phyloP scores from a whole-genome alignment of 1,140 invertebrate species.

The Frieseomelitta varia region DNA sequence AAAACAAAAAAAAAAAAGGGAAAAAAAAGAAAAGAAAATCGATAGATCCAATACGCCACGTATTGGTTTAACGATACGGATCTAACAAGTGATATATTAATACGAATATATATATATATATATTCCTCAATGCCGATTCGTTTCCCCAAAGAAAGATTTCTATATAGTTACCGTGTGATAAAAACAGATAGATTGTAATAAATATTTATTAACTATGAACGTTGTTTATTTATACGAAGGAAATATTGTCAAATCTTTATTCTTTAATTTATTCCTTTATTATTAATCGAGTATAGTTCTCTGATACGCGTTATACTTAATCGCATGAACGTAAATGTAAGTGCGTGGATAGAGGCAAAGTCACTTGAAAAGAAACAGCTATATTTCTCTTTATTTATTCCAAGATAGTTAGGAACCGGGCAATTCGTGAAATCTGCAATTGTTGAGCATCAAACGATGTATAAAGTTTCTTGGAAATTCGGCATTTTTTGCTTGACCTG shows the following conservation, averaged over 20 bases:
- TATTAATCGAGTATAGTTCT: constrained; percentile 17
- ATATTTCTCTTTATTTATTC: not conserved
- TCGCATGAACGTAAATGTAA: not conserved
- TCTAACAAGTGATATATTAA: constrained; percentile 6
- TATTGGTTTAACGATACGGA: not conserved
- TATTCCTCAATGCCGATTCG: constrained; percentile 14
- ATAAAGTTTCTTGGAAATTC: not conserved
- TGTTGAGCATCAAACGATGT: not conserved
- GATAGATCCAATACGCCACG: not conserved
- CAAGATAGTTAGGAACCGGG: not conserved
- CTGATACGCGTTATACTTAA: not conserved
- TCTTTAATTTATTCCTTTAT: constrained; percentile 36
- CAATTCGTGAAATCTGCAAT: not conserved
- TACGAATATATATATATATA: not conserved
- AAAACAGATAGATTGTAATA: constrained; percentile 18
- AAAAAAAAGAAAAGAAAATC: not conserved
- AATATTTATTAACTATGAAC: constrained; percentile 36
- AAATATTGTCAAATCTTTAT: constrained; percentile 29
- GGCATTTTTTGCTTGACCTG: not conserved
- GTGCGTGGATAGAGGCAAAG: constrained; percentile 3
- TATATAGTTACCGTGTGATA: constrained; percentile 49
- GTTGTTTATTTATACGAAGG: constrained; percentile 39
- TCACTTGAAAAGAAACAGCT: not conserved
- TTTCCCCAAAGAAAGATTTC: constrained; percentile 47
- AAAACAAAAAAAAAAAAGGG: not conserved